Base-by-base conservation (phyloP, 2,888 invertebrate genomes). In the Chrysotoxum bicinctum region DNA sequence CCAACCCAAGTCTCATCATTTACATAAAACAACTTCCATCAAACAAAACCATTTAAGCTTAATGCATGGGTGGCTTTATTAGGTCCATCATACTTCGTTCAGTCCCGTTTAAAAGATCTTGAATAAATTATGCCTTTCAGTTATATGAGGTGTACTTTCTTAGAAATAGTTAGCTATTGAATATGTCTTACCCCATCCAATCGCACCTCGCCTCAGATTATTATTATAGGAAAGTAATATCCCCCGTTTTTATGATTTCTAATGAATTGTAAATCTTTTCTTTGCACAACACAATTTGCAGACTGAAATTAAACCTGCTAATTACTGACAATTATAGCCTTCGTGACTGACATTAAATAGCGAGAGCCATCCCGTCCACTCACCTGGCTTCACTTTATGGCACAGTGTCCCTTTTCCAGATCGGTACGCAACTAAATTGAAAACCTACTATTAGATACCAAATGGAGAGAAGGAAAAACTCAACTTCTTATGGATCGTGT, bases 191-290 rank as follows among this genome's bases (percentile, higher is more conserved):
- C 30, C 10, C 8, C 45, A 43, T 19, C 32, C 62, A 43, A 56
- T 58, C 19, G 14, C n/a, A n/a, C 58, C 19, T 37, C 35, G 21
- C 12, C 23, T 40, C 5, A 1, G 12, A 23, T 7, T 23, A 8
- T 8, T 1, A 12, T 1, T 23, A 48, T 7, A 21, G 21, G 21
- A 21, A 21, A 21, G 10, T 12, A 21, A 26, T 14, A 50, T 14
- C 9, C 16, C n/a, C 32, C 14, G 60, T 72, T 66, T 73, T 60
- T 64, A 32, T 54, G 84, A 75, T 84, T 84, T 80, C 84, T 84
- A 84, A 80, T 84, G 84, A 84, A 84, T 84, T 84, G 84, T 58
- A 84, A 80, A 84, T 84, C 84, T 80, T 84, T 84, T 84, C 84
- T 84, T 84, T 84, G 80, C 75, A 84, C 84, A 84, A 84, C 80